Percentiles rank a stretch among this genome's conserved stretches.
phyloP scores from a whole-genome alignment of 2,797 vertebrate species.

The Rhadinocentrus ornatus region DNA sequence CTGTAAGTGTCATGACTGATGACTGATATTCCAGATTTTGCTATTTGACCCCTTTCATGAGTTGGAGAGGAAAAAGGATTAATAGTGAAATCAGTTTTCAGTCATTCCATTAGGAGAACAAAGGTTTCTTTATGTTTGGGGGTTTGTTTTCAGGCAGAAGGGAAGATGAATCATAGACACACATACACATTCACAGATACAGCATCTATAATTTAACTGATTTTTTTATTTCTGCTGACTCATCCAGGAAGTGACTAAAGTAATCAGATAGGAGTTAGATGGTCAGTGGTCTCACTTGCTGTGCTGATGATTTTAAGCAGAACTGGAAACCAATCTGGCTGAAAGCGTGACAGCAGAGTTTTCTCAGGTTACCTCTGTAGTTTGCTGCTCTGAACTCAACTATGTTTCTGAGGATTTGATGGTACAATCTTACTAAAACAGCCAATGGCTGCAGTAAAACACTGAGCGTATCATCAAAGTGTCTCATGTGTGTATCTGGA shows the following conservation, averaged over 20 bases:
- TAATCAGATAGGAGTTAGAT: slow-evolving; percentile 44
- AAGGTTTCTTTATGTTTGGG: slow-evolving; percentile 62
- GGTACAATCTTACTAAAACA: not conserved
- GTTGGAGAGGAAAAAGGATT: slow-evolving; percentile 32
- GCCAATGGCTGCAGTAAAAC: slow-evolving; percentile 4
- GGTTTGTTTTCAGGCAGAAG: slow-evolving; percentile 35
- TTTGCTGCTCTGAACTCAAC: not conserved
- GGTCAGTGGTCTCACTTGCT: slow-evolving; percentile 27
- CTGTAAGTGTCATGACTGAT: not conserved
- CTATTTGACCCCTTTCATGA: not conserved
- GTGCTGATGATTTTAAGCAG: slow-evolving; percentile 18
- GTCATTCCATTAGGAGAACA: slow-evolving; percentile 62
- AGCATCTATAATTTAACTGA: slow-evolving; percentile 46
- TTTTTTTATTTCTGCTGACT: slow-evolving; percentile 70
- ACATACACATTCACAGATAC: slow-evolving; percentile 27
- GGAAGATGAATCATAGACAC: slow-evolving; percentile 52
- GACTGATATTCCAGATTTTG: slow-evolving; percentile 2
- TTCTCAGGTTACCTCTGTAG: not conserved
- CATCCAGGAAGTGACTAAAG: slow-evolving; percentile 53
- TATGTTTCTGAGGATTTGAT: not conserved
- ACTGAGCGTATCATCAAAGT: not conserved
- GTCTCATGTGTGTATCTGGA: not conserved
- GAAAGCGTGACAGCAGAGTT: not conserved
- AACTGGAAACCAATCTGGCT: slow-evolving; percentile 23
- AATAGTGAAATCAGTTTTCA: slow-evolving; percentile 57